phyloP scores from a whole-genome alignment of 53 echinoderm and acorn worm genomes.

The Antedon mediterranea region DNA sequence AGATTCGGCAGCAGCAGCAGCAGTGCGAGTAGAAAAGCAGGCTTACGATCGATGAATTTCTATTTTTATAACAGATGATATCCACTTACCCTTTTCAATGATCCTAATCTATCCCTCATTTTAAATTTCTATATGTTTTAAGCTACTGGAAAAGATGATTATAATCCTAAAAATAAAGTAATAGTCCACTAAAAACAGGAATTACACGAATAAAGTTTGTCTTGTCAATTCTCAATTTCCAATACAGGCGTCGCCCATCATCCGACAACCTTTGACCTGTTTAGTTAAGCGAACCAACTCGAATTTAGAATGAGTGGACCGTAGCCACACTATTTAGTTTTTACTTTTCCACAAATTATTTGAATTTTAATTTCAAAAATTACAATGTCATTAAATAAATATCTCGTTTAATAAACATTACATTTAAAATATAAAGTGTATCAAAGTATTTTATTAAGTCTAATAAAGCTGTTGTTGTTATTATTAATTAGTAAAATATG shows the following conservation, averaged over 20 bases:
- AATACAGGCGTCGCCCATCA: slow-evolving; percentile 2
- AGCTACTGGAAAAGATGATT: not conserved
- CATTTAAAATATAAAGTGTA: too few species aligned
- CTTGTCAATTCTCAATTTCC: not conserved
- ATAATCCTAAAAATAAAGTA: not conserved
- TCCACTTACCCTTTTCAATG: slow-evolving; percentile 89
- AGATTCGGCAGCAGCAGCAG: too few species aligned
- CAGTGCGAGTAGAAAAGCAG: too few species aligned
- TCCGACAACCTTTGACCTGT: slow-evolving; percentile 6
- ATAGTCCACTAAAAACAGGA: not conserved
- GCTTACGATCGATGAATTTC: not conserved
- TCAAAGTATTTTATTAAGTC: too few species aligned
- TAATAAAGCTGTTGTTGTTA: too few species aligned
- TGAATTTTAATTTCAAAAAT: not conserved
- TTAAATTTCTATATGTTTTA: slow-evolving; percentile 19
- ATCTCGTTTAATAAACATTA: too few species aligned
- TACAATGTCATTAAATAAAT: too few species aligned
- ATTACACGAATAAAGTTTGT: not conserved
- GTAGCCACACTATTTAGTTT: not conserved
- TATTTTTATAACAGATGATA: not conserved
- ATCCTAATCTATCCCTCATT: slow-evolving; percentile 96
- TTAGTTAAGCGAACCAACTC: not conserved
- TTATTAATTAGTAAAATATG: too few species aligned
- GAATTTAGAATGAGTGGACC: not conserved
- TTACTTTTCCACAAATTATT: not conserved